Conservation (phyloP, 2,113 vertebrate genomes). For the Hymenochirus boettgeri region DNA sequence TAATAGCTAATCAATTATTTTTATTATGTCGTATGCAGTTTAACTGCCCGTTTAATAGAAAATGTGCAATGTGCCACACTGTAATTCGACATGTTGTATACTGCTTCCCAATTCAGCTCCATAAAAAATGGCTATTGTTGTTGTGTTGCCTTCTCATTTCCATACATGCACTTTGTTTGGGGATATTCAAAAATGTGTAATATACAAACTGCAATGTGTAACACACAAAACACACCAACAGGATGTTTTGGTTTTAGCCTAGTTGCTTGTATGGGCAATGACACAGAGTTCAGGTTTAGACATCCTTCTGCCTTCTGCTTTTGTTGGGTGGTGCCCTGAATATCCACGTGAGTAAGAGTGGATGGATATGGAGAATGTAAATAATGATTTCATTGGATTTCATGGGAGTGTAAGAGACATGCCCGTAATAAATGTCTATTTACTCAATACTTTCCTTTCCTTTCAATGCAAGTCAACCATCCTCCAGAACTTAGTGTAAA, state of each 20-base stretch:
- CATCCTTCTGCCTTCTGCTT: conserved; percentile 9
- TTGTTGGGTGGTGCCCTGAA: neutral
- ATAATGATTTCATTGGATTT: neutral
- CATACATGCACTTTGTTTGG: conserved; percentile 12
- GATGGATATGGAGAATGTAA: neutral
- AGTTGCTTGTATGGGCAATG: conserved; percentile 14
- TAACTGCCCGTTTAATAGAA: too few relatives aligned
- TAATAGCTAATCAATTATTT: too few relatives aligned
- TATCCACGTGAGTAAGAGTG: neutral
- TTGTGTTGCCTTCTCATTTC: neutral
- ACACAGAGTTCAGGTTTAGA: neutral
- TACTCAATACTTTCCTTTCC: too few relatives aligned
- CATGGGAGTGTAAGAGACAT: too few relatives aligned
- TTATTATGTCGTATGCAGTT: too few relatives aligned
- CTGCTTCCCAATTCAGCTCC: too few relatives aligned
- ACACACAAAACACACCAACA: neutral
- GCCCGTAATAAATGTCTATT: too few relatives aligned
- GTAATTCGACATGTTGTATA: too few relatives aligned
- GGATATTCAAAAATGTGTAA: neutral
- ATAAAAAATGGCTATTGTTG: conserved; percentile 20
- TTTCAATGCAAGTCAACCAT: too few relatives aligned
- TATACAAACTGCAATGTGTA: too few relatives aligned
- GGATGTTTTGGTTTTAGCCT: neutral
- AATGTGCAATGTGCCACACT: too few relatives aligned
- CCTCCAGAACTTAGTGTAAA: too few relatives aligned